Evolutionary conservation across 1,140 invertebrate genomes (phyloP).

Genomic region (Limonius californicus): DNA sequence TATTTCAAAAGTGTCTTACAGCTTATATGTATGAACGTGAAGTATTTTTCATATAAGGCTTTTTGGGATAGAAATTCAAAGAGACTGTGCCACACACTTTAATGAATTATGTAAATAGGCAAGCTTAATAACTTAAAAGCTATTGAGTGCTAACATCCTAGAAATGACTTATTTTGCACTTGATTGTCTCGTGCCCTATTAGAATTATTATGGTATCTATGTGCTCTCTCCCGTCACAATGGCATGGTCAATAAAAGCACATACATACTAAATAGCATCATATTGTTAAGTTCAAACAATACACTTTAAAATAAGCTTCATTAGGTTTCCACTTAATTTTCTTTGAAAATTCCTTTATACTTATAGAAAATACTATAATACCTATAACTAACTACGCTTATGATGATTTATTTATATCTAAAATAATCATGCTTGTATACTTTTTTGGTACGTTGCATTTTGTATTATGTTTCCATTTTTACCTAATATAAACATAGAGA

Average conservation of each 20-base stretch:
- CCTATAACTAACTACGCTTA: not conserved
- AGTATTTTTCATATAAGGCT: conserved; percentile 1
- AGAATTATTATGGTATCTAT: not conserved
- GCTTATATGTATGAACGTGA: not conserved
- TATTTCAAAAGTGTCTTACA: not conserved
- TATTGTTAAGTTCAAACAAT: not conserved
- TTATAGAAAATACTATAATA: conserved; percentile 11
- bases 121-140: conserved; percentile 9
- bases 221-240: not conserved
- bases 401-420: conserved; percentile 7
- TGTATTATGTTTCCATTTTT: too few relatives aligned
- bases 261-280: not conserved
- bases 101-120: not conserved
- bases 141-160: conserved; percentile 9
- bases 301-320: not conserved
- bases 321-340: not conserved
- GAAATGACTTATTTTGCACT: conserved; percentile 6
- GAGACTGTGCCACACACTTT: not conserved
- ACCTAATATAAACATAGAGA: too few relatives aligned
- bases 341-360: conserved; percentile 4
- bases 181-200: conserved; percentile 13
- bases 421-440: conserved; percentile 15
- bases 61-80: conserved; percentile 1
- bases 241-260: not conserved
- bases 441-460: conserved; percentile 2